Conservation (phyloP, 2,797 vertebrate genomes). For the Zenarchopterus dispar region DNA sequence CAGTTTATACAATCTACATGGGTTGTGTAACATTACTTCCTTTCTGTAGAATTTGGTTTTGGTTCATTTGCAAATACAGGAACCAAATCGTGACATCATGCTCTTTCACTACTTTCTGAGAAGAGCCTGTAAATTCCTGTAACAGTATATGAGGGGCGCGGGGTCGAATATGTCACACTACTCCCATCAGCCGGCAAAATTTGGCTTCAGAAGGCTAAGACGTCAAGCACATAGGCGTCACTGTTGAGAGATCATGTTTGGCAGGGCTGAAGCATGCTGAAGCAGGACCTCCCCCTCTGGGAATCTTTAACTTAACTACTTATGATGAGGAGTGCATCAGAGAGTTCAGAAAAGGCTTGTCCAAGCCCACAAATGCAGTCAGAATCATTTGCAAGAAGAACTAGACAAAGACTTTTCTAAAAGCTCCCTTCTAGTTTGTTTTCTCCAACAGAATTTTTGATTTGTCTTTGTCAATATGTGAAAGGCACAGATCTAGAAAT, state of each 20-base stretch:
- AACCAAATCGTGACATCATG: slow-evolving; percentile 74
- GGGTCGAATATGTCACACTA: slow-evolving; percentile 66
- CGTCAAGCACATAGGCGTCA: slow-evolving; percentile 68
- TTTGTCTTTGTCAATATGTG: too few relatives aligned
- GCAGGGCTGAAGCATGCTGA: slow-evolving; percentile 50
- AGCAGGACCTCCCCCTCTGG: slow-evolving; percentile 55
- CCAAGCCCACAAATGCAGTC: slow-evolving; percentile 37
- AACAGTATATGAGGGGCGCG: slow-evolving; percentile 71
- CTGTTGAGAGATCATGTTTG: slow-evolving; percentile 58
- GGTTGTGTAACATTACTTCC: slow-evolving; percentile 28
- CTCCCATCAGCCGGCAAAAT: slow-evolving; percentile 67
- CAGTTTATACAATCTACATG: slow-evolving; percentile 10
- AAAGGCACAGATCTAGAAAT: neutral
- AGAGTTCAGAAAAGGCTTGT: slow-evolving; percentile 63
- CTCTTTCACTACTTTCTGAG: slow-evolving; percentile 70
- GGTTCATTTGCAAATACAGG: slow-evolving; percentile 23
- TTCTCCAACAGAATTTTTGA: neutral
- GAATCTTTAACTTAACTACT: slow-evolving; percentile 63
- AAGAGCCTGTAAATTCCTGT: slow-evolving; percentile 79
- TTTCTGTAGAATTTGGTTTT: slow-evolving; percentile 25
- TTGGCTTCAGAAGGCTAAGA: slow-evolving; percentile 59
- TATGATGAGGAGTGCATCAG: slow-evolving; percentile 55
- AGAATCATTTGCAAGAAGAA: slow-evolving; percentile 20
- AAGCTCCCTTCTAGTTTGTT: slow-evolving; percentile 4
- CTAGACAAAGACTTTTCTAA: slow-evolving; percentile 2